Evolutionary conservation across 2,797 vertebrate genomes (phyloP), one percentile per base, ranked within the genome.

Genomic region (Falco biarmicus): DNA sequence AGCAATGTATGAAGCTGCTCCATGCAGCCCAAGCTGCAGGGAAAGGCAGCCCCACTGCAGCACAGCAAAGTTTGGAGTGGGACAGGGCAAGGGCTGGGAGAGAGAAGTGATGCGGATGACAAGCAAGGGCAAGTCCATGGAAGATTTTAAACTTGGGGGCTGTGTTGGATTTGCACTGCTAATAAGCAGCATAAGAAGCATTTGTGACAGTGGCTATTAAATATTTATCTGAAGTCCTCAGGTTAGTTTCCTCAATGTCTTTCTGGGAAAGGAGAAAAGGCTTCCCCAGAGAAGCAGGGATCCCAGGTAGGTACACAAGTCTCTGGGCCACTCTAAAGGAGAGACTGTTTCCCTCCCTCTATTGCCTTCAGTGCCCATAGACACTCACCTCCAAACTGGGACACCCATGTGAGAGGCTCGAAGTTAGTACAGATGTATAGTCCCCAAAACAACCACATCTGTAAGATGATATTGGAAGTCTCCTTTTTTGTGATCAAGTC

Each of bases 151-250:
- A 48, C 14, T 43, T 15, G 10, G 19, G 43, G 26, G 11, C 13
- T 61, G 11, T 61, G 11, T 70, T 64, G 41, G 21, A 54, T 84
- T 84, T 65, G 15, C 18, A 18, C 9, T 12, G 26, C 17, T 45
- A 21, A 34, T 32, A 66, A 68, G 15, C 21, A 56, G 7, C 15
- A 15, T 21, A 32, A 34, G 48, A 77, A 82, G 25, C 1, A 2
- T 39, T 65, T 4, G 2, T 43, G 37, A 29, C 29, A 74, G 5
- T 0, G 0, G 28, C 13, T 41, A 56, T 59, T 37, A 74, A 68
- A 59, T 31, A 29, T 15, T 50, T 71, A 39, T 31, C n/a, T 63
- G 53, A 51, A 45, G 24, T 32, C 22, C 26, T 68, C 48, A 51
- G 18, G 25, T 32, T 61, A n/a, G 2, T 41, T 57, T 53, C 18